Percentiles rank a stretch among this genome's conserved stretches.
These are phyloP conservation scores for Pagrus major DNA, from an alignment of 2,113 vertebrate genomes.

Conservation along the genomic window DNA sequence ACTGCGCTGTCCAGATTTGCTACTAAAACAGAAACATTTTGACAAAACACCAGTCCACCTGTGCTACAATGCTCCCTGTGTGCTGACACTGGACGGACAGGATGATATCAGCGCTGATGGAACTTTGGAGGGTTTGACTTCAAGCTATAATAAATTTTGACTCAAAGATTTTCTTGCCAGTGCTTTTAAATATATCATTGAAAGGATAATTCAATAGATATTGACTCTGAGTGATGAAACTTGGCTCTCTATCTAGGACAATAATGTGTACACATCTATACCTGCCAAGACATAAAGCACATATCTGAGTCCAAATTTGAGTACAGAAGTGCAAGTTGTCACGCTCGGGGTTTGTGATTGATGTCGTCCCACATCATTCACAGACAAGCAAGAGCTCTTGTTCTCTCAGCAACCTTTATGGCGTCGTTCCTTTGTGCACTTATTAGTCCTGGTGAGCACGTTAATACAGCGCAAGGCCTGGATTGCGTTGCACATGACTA, in stretches of 20 bases:
- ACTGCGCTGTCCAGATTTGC: slow-evolving; percentile 12
- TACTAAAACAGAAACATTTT: slow-evolving; percentile 20
- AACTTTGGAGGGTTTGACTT: slow-evolving; percentile 16
- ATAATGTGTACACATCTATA: slow-evolving; percentile 7
- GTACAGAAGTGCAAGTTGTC: slow-evolving; percentile 37
- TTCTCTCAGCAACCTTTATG: slow-evolving; percentile 54
- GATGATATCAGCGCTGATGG: slow-evolving; percentile 26
- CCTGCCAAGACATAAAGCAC: slow-evolving; percentile 47
- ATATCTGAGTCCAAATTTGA: slow-evolving; percentile 25
- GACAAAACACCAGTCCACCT: slow-evolving; percentile 45
- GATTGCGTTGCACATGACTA: slow-evolving; percentile 71
- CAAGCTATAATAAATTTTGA: slow-evolving; percentile 16
- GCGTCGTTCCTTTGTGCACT: slow-evolving; percentile 49
- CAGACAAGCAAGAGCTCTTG: slow-evolving; percentile 25
- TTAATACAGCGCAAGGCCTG: slow-evolving; percentile 66
- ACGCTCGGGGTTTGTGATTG: slow-evolving; percentile 48
- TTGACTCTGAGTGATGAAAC: slow-evolving; percentile 32
- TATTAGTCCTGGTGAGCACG: slow-evolving; percentile 72
- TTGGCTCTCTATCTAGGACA: slow-evolving; percentile 27
- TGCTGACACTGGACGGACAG: background rate
- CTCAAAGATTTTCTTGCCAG: slow-evolving; percentile 12
- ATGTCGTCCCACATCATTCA: slow-evolving; percentile 37
- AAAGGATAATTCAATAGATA: slow-evolving; percentile 36
- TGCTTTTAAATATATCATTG: slow-evolving; percentile 28
- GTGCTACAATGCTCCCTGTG: slow-evolving; percentile 10